Evolutionary conservation across 30 jellyfish, hydroid and myxozoan genomes (phyloP).

Genomic region (Morbakka virulenta): DNA sequence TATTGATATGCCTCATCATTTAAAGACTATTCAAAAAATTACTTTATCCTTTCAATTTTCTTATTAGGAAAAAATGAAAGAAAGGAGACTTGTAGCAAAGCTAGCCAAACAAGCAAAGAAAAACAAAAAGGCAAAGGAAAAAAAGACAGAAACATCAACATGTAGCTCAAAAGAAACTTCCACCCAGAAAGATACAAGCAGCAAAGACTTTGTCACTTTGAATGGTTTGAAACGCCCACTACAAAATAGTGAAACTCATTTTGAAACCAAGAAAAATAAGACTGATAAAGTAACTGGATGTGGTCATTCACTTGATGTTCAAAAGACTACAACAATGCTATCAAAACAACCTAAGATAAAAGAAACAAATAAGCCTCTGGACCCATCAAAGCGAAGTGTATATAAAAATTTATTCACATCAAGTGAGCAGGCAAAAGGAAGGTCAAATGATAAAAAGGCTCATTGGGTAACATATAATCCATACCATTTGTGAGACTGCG

Average conservation of each 20-base stretch:
- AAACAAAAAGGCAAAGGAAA: constrained; percentile 6
- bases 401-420: constrained; percentile 90
- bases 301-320: not conserved
- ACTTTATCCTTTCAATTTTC: too few species aligned
- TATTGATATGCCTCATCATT: too few species aligned
- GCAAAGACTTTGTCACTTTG: not conserved
- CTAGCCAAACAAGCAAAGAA: constrained; percentile 45
- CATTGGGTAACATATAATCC: constrained; percentile 97
- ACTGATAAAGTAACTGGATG: too few species aligned
- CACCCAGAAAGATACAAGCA: not conserved
- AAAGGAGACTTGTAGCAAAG: constrained; percentile 62
- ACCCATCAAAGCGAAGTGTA: constrained; percentile 71
- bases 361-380: constrained; percentile 5
- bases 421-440: constrained; percentile 53
- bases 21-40: too few species aligned
- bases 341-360: constrained; percentile 5
- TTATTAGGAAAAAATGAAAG: constrained; percentile 45
- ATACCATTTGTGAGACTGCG: constrained; percentile 67
- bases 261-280: constrained; percentile 1
- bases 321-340: not conserved
- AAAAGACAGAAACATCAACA: too few species aligned
- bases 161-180: not conserved
- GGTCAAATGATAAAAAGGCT: constrained; percentile 59
- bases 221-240: too few species aligned
- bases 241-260: too few species aligned